Evolutionary conservation across 2,113 vertebrate genomes (phyloP), one percentile per base, ranked within the genome.

Genomic region (Falcunculus frontatus): DNA sequence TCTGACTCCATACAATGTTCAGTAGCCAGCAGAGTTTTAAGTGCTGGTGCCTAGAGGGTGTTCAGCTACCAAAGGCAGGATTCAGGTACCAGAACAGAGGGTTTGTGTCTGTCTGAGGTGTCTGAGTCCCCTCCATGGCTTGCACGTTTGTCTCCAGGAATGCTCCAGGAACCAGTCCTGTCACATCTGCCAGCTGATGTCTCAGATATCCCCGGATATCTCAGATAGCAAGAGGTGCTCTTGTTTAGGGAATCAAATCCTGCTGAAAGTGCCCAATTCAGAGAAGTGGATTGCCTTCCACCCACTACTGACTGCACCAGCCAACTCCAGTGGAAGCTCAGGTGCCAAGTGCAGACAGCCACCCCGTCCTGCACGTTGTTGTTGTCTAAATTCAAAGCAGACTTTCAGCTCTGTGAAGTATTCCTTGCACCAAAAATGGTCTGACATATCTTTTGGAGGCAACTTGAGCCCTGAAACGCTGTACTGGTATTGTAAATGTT

Each of bases 161-260:
- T 0, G 0, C 4, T 73, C 18, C 46, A n/a, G 59, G 60, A 62
- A 4, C 25, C 55, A 22, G 6, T 70, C 22, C 22, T 70, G 5
- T 25, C 18, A 8, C 23, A 50, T 21, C 52, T 53, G 10, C 26
- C 30, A 46, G 30, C 19, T 55, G 16, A 42, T 50, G 3, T 16
- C 37, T 63, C 44, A 19, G 32, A 14, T 35, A 65, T 22, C n/a
- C 17, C 63, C 42, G 16, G 35, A 33, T 14, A 47, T 20, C 30
- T 89, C 53, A 84, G 27, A 33, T 1, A 56, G 7, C 27, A 81
- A 84, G 11, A 84, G 10, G 1, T 67, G 16, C 14, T 55, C 8
- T 19, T 44, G 20, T 49, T 72, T 17, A 75, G 22, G 33, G 26
- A 63, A 11, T 50, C 52, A 76, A 72, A 72, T 60, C 44, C 44